Evolutionary conservation across 2,113 vertebrate genomes (phyloP), one percentile per base, ranked within the genome.

Genomic region (Callaeas wilsoni): DNA sequence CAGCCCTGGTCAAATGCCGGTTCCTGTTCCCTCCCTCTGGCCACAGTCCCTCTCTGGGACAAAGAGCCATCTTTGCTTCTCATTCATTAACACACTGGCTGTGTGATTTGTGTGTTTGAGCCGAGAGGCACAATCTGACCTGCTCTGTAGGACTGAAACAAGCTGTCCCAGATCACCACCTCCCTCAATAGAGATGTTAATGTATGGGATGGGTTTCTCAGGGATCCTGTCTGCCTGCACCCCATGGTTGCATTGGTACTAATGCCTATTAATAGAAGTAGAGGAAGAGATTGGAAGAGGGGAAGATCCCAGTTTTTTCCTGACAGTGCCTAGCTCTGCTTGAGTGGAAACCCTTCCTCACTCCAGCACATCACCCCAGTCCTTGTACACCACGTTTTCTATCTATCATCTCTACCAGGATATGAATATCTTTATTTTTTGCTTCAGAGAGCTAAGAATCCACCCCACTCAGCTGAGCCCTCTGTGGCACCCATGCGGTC

Each of bases 401-500:
- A 4, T 33, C 33, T 39, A 4, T 42, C 57, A 14, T 10, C 37
- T 65, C 6, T 41, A 57, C 10, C 7, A 55, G 19, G 11, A 37
- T 37, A 49, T 21, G 22, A 15, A 7, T 4, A 1, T 3, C 27
- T 35, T 53, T 49, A 30, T 23, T 53, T 81, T 59, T 76, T 33
- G 26, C 65, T 73, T 67, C n/a, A 52, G 44, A 60, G 55, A 79
- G 16, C 68, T 86, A 33, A 77, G 10, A 44, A 25, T 70, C 59
- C 41, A 12, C 9, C 19, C 42, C 27, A 32, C 1, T 2, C 6
- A 73, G 17, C 39, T 75, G 44, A 71, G 30, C 14, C 14, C 29
- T 52, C 42, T 17, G 30, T 64, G 39, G 11, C 60, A 57, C 25
- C 20, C 1, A 0, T 29, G 26, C 0, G 0, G 18, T 37, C 26